phyloP scores from a whole-genome alignment of 2,888 invertebrate species.

The Anthoptus insignis region DNA sequence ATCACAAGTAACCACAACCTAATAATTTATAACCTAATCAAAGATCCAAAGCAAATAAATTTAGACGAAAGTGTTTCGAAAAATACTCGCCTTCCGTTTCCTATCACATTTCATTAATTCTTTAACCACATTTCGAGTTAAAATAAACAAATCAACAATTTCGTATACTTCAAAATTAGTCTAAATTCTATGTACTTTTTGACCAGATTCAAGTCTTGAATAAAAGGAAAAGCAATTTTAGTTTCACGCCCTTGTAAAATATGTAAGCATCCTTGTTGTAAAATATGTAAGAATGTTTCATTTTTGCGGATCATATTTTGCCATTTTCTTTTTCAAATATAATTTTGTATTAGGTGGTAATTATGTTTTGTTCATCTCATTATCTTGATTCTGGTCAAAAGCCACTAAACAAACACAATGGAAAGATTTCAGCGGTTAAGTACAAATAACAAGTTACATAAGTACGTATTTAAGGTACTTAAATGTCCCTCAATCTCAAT shows the following conservation, averaged over 20 bases:
- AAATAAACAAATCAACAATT: conserved; percentile 69
- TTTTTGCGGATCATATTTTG: too few species aligned
- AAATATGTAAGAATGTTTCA: too few species aligned
- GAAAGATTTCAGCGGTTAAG: conserved; percentile 51
- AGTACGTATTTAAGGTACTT: conserved; percentile 53
- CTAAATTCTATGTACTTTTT: conserved; percentile 56
- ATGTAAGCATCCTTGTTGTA: too few species aligned
- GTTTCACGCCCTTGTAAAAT: not conserved
- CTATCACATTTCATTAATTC: conserved; percentile 75
- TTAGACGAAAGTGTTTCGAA: conserved; percentile 74
- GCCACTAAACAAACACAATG: conserved; percentile 39
- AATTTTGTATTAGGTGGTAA: too few species aligned
- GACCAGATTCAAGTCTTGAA: conserved; percentile 31
- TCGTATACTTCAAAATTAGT: conserved; percentile 82
- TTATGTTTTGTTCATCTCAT: not conserved
- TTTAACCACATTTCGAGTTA: conserved; percentile 61
- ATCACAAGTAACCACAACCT: conserved; percentile 80
- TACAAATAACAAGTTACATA: conserved; percentile 45
- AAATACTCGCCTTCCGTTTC: conserved; percentile 64
- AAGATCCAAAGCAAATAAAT: conserved; percentile 66
- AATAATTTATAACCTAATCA: conserved; percentile 66
- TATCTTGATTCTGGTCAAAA: conserved; percentile 44
- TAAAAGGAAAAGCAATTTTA: not conserved
- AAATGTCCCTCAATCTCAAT: conserved; percentile 54
- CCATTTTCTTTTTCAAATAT: not conserved